phyloP scores from a whole-genome alignment of 2,113 vertebrate species.

The Passer domesticus region DNA sequence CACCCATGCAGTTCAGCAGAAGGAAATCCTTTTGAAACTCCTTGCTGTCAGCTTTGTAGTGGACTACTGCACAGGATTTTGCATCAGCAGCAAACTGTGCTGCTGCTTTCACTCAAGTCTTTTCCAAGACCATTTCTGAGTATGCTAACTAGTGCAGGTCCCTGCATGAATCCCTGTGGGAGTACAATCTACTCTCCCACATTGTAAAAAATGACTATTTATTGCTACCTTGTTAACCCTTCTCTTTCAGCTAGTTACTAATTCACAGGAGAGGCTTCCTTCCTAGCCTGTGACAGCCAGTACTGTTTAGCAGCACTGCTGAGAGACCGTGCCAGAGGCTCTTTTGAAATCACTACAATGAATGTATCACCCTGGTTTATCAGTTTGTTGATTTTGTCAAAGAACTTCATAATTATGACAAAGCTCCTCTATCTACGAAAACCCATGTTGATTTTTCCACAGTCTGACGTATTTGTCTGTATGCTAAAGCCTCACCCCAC shows the following conservation, averaged over 20 bases:
- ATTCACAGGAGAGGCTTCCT: neutral
- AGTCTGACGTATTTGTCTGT: neutral
- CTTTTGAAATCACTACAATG: neutral
- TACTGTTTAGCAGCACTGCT: neutral
- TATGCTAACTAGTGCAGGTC: slow-evolving; percentile 37
- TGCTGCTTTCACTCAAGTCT: neutral
- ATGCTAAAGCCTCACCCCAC: slow-evolving; percentile 1
- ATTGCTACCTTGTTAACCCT: slow-evolving; percentile 30
- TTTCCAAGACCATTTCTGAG: slow-evolving; percentile 25
- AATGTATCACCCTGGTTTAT: neutral
- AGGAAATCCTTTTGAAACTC: neutral
- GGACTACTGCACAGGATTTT: neutral
- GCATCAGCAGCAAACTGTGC: neutral
- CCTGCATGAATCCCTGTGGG: slow-evolving; percentile 34
- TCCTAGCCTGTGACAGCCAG: neutral
- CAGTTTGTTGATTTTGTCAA: neutral
- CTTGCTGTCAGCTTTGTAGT: neutral
- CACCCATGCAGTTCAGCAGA: neutral
- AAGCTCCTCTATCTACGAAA: neutral
- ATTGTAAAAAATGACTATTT: slow-evolving; percentile 30
- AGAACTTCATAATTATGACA: neutral
- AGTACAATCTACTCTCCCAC: neutral
- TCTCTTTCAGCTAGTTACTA: neutral
- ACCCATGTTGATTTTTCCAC: neutral
- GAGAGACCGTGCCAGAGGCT: neutral